Evolutionary conservation across 2,113 vertebrate species (phyloP).

Genomic region (Paedocypris sp.): DNA sequence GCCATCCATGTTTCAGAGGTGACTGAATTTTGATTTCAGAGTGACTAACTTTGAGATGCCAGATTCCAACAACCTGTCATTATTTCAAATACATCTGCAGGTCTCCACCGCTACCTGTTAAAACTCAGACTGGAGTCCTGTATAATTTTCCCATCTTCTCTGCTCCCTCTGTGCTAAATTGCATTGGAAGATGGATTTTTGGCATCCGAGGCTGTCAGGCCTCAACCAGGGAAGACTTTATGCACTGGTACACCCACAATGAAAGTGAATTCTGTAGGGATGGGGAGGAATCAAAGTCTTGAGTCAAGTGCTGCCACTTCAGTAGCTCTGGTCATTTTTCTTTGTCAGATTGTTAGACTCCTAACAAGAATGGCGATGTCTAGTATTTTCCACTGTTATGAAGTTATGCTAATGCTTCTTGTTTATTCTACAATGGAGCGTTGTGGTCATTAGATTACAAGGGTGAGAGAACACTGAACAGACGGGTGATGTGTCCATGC

Average conservation of each 20-base stretch:
- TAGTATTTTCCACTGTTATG: constrained; percentile 27
- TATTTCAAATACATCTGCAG: constrained; percentile 51
- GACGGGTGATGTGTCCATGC: not conserved
- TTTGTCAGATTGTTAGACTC: constrained; percentile 50
- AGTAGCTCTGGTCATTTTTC: constrained; percentile 51
- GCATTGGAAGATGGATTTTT: constrained; percentile 60
- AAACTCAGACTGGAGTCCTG: constrained; percentile 58
- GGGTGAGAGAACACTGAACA: constrained; percentile 5
- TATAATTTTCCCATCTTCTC: constrained; percentile 58
- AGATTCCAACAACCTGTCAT: constrained; percentile 62
- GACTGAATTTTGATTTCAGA: constrained; percentile 57
- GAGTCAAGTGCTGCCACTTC: constrained; percentile 59
- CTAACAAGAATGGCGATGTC: constrained; percentile 52
- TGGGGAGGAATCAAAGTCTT: constrained; percentile 51
- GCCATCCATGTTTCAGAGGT: constrained; percentile 47
- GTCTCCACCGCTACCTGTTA: constrained; percentile 54
- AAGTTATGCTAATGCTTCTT: constrained; percentile 31
- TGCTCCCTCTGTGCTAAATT: constrained; percentile 59
- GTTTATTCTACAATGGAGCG: constrained; percentile 20
- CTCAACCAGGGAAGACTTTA: constrained; percentile 52
- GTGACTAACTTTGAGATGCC: constrained; percentile 60
- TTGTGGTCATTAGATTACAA: constrained; percentile 24
- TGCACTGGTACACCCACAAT: constrained; percentile 56
- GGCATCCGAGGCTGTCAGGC: constrained; percentile 59
- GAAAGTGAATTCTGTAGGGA: constrained; percentile 60